phyloP scores from a whole-genome alignment of 2,113 vertebrate species.

The Otis tarda region DNA sequence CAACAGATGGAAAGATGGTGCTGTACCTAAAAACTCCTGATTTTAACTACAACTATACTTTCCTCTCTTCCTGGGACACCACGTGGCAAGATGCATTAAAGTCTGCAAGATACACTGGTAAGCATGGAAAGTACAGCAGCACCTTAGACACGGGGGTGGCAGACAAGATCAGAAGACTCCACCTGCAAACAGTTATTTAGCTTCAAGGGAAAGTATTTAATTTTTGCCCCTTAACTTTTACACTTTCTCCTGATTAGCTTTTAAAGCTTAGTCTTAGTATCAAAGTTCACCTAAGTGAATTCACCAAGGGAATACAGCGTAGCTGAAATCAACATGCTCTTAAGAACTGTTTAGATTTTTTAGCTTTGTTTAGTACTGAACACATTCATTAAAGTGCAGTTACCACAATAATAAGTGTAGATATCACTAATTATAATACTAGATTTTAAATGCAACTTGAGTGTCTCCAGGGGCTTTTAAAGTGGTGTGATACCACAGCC shows the following conservation, averaged over 20 bases:
- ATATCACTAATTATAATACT: constrained; percentile 76
- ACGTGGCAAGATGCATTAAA: neutral
- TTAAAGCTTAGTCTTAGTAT: neutral
- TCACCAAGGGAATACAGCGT: neutral
- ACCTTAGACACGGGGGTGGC: neutral
- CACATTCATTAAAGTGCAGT: constrained; percentile 67
- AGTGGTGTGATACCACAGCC: constrained; percentile 69
- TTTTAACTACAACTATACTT: neutral
- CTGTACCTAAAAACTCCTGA: neutral
- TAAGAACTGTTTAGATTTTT: constrained; percentile 36
- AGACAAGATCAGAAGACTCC: neutral
- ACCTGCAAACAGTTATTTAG: neutral
- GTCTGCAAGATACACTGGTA: neutral
- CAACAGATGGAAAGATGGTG: neutral
- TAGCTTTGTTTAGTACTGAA: constrained; percentile 66
- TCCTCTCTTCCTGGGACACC: neutral
- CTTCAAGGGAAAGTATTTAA: neutral
- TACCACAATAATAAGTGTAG: constrained; percentile 74
- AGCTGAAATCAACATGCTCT: constrained; percentile 19
- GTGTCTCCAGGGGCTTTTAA: constrained; percentile 74
- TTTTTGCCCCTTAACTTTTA: neutral
- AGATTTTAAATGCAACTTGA: constrained; percentile 73
- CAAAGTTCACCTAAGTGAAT: neutral
- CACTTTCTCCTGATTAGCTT: neutral
- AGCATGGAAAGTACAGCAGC: neutral